These are phyloP conservation scores for Dermolepida albohirtum DNA, from an alignment of 2,888 invertebrate species.

Conservation along the genomic window DNA sequence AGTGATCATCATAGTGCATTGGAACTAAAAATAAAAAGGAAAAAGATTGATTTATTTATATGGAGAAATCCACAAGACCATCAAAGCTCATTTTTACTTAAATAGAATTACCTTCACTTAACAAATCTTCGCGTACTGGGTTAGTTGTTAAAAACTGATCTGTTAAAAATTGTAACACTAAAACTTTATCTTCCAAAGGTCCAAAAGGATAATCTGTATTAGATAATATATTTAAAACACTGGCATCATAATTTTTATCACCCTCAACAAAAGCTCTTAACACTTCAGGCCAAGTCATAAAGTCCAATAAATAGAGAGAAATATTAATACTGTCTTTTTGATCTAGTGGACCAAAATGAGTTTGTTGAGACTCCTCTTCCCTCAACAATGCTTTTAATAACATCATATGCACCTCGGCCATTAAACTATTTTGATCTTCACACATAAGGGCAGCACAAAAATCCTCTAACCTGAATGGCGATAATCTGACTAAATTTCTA, in stretches of 20 bases:
- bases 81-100: background rate
- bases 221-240: constrained; percentile 76
- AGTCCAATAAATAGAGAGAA: constrained; percentile 90
- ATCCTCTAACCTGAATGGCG: constrained; percentile 96
- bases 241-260: constrained; percentile 83
- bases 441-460: constrained; percentile 93
- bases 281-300: constrained; percentile 97
- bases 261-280: constrained; percentile 91
- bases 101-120: constrained; percentile 82
- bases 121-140: constrained; percentile 91
- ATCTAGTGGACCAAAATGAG: constrained; percentile 95
- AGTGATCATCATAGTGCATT: constrained; percentile 93
- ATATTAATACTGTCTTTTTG: constrained; percentile 98
- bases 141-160: constrained; percentile 95
- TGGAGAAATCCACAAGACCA: background rate
- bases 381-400: constrained; percentile 89
- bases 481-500: constrained; percentile 88
- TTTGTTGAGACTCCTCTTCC: constrained; percentile 95
- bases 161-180: constrained; percentile 89
- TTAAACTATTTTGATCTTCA: constrained; percentile 91
- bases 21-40: constrained; percentile 72
- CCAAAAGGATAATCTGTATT: constrained; percentile 91
- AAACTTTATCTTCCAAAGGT: constrained; percentile 79
- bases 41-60: background rate
- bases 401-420: constrained; percentile 95